Evolutionary conservation across 2,797 vertebrate species (phyloP).

Genomic region (Brachymystax lenok): DNA sequence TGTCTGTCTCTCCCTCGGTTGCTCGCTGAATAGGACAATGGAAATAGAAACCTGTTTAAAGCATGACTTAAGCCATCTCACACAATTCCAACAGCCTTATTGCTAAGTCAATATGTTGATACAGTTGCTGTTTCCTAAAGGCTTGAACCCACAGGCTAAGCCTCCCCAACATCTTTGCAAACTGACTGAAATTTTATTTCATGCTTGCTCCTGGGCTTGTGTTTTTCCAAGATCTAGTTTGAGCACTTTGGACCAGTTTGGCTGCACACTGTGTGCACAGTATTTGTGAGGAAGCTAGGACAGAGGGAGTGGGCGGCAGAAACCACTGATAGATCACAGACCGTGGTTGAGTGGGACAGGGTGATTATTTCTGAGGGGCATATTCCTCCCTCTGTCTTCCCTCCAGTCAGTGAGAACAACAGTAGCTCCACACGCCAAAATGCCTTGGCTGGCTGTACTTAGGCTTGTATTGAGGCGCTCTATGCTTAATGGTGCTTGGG

Average conservation of each 20-base stretch:
- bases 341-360: constrained; percentile 44
- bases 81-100: too few relatives aligned
- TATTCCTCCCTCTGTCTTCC: too few relatives aligned
- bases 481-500: too few relatives aligned
- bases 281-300: constrained; percentile 13
- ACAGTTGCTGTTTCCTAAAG: background rate
- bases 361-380: constrained; percentile 52
- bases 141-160: background rate
- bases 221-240: background rate
- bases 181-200: background rate
- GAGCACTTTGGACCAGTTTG: constrained; percentile 30
- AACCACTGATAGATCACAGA: constrained; percentile 50
- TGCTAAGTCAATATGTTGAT: too few relatives aligned
- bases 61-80: too few relatives aligned
- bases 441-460: too few relatives aligned
- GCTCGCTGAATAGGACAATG: background rate
- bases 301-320: constrained; percentile 45
- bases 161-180: background rate
- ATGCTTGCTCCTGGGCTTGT: background rate
- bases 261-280: constrained; percentile 14
- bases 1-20: background rate
- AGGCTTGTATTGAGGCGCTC: too few relatives aligned
- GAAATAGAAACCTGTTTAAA: background rate
- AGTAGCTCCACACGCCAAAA: too few relatives aligned
- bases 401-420: too few relatives aligned